phyloP scores from a whole-genome alignment of 2,113 vertebrate species.

The Dicentrarchus labrax region DNA sequence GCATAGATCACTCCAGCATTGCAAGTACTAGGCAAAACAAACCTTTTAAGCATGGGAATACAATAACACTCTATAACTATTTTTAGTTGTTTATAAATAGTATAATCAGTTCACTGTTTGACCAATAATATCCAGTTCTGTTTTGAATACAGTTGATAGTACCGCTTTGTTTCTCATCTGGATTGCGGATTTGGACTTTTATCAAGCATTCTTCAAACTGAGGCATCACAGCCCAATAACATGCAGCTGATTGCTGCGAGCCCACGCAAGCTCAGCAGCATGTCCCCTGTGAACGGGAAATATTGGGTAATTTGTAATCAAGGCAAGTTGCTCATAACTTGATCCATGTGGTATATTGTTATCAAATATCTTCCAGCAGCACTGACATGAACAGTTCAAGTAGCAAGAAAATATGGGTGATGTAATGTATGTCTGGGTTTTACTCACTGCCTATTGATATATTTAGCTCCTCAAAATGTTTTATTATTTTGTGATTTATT shows the following conservation, averaged over 20 bases:
- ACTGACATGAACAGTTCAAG: neutral
- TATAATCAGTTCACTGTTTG: constrained; percentile 10
- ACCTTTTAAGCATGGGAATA: neutral
- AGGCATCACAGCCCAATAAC: constrained; percentile 18
- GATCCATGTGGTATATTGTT: neutral
- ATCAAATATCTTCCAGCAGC: constrained; percentile 6
- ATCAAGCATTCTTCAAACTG: constrained; percentile 24
- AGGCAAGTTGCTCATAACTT: constrained; percentile 22
- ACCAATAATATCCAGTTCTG: constrained; percentile 3
- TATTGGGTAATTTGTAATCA: constrained; percentile 39
- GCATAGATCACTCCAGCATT: neutral
- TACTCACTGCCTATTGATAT: neutral
- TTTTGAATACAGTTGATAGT: neutral
- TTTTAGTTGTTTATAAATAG: constrained; percentile 35
- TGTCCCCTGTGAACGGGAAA: constrained; percentile 18
- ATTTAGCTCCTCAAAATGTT: neutral
- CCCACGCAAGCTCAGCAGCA: constrained; percentile 4
- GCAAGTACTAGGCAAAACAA: neutral
- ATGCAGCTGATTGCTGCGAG: constrained; percentile 31
- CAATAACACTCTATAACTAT: constrained; percentile 15
- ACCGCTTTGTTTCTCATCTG: constrained; percentile 7
- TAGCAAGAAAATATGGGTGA: neutral
- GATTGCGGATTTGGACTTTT: constrained; percentile 9
- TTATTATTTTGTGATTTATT: neutral
- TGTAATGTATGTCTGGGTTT: neutral